Percentiles rank a stretch among this genome's conserved stretches.
These are phyloP conservation scores for Rostratula benghalensis DNA, from an alignment of 2,113 vertebrate genomes.

Conservation along the genomic window DNA sequence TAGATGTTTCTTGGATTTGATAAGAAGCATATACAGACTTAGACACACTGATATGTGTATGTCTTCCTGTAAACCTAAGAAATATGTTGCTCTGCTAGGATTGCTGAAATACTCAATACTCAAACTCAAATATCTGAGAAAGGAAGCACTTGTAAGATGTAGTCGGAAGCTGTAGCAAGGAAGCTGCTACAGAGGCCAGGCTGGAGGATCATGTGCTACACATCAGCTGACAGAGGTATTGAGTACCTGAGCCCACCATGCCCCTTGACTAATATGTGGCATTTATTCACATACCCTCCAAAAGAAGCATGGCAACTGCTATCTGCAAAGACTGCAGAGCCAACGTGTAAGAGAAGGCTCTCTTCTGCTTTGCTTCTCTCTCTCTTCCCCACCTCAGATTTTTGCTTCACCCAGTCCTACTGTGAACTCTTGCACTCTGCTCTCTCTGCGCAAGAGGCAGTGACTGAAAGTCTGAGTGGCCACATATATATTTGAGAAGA, in stretches of 20 bases:
- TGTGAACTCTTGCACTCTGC: too few species aligned
- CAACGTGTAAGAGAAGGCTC: not conserved
- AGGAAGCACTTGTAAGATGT: not conserved
- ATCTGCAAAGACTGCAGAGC: not conserved
- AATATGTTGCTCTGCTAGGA: not conserved
- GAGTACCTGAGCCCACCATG: not conserved
- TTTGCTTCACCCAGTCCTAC: not conserved
- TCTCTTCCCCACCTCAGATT: rapidly evolving
- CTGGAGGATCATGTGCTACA: not conserved
- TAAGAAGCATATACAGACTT: not conserved
- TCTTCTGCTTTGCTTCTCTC: not conserved
- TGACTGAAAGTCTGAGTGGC: too few species aligned
- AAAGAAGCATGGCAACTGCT: not conserved
- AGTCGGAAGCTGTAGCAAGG: not conserved
- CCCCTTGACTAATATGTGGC: not conserved
- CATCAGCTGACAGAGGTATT: not conserved
- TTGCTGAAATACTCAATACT: not conserved
- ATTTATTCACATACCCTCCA: not conserved
- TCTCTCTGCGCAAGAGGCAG: not conserved
- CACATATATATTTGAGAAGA: not conserved
- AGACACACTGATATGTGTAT: not conserved
- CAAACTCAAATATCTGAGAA: not conserved
- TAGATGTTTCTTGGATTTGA: not conserved
- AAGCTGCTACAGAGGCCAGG: not conserved
- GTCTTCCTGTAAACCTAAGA: not conserved